phyloP scores from a whole-genome alignment of 2,888 invertebrate genomes.

The Melanotus villosus region DNA sequence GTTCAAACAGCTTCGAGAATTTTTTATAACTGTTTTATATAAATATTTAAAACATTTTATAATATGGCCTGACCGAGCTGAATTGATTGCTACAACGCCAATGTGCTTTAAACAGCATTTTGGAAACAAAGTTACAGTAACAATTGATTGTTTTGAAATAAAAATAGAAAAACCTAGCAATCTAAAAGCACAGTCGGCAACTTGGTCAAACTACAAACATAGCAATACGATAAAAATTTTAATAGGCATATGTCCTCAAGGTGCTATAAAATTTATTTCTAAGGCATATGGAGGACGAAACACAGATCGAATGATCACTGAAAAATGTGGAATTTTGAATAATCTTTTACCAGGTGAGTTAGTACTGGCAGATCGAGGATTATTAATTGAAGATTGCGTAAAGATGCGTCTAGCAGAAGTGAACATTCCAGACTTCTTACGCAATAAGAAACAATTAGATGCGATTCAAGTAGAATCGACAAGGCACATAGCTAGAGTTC shows the following conservation, averaged over 20 bases:
- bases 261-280: not conserved
- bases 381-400: not conserved
- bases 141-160: no score
- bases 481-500: not conserved
- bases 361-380: not conserved
- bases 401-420: constrained; percentile 4
- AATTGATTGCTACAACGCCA: no score
- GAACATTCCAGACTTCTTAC: not conserved
- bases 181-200: no score
- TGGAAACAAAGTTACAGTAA: no score
- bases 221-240: not conserved
- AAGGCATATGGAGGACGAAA: constrained; percentile 3
- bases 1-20: not conserved
- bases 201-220: not conserved
- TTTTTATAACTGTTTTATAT: not conserved
- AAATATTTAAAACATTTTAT: no score
- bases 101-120: no score
- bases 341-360: not conserved
- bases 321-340: constrained; percentile 4
- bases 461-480: not conserved
- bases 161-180: no score
- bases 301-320: not conserved
- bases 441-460: not conserved
- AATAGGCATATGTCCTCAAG: constrained; percentile 6
- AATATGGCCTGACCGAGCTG: no score